Conservation (phyloP, 2,797 vertebrate species). For the Emydoidea blandingii region DNA sequence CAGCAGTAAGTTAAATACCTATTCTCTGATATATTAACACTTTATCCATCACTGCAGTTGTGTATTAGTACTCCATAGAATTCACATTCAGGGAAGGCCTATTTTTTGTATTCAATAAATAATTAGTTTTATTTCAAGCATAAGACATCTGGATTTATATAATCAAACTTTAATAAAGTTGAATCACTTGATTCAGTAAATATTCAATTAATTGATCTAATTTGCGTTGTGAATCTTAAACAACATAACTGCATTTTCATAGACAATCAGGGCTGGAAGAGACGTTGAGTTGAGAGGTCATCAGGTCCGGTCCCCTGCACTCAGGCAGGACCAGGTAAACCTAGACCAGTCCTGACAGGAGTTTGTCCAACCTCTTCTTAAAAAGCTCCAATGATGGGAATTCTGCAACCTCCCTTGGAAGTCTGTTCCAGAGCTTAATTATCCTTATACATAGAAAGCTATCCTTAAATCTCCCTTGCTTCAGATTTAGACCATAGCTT, state of each 20-base stretch:
- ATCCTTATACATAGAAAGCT: neutral
- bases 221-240: neutral
- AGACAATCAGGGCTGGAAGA: neutral
- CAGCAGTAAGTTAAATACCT: neutral
- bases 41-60: neutral
- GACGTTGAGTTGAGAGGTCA: neutral
- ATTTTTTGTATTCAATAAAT: neutral
- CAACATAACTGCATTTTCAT: neutral
- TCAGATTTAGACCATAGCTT: neutral
- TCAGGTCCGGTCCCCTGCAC: neutral
- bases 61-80: neutral
- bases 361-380: neutral
- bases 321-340: neutral
- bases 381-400: neutral
- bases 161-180: too few species aligned
- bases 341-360: neutral
- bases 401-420: neutral
- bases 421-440: neutral
- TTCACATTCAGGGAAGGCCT: neutral
- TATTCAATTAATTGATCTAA: neutral
- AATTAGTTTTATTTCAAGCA: neutral
- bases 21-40: rapidly evolving
- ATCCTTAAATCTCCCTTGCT: neutral
- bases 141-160: neutral
- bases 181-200: neutral